Conservation (phyloP, 1,140 invertebrate species). For the Protaetia brevitarsis region DNA sequence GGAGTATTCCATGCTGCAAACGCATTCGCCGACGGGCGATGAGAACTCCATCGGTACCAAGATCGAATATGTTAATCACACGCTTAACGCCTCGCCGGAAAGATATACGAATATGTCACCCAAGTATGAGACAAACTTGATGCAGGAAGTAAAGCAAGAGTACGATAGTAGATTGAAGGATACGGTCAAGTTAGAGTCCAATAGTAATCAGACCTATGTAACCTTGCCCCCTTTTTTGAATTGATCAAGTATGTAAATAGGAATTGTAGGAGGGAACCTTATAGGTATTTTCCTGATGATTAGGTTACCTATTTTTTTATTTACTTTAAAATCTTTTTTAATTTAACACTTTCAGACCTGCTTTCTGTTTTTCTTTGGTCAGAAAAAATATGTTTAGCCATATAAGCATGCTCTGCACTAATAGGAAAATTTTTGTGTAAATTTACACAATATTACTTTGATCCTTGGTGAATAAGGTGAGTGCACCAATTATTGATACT, state of each 20-base stretch:
- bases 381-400: too few relatives aligned
- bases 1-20: conserved; percentile 65
- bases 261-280: too few relatives aligned
- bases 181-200: conserved; percentile 62
- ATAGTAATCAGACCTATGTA: conserved; percentile 60
- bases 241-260: conserved; percentile 42
- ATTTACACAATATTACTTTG: too few relatives aligned
- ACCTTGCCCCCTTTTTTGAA: conserved; percentile 74
- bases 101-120: conserved; percentile 50
- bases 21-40: conserved; percentile 58
- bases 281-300: too few relatives aligned
- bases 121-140: conserved; percentile 60
- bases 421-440: too few relatives aligned
- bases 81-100: conserved; percentile 48
- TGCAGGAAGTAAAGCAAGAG: conserved; percentile 55
- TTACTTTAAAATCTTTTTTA: too few relatives aligned
- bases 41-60: conserved; percentile 54
- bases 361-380: too few relatives aligned
- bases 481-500: too few relatives aligned
- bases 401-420: too few relatives aligned
- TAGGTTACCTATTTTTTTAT: too few relatives aligned
- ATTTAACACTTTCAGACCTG: too few relatives aligned
- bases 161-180: conserved; percentile 56
- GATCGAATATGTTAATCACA: conserved; percentile 51
- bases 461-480: too few relatives aligned